Evolutionary conservation across 1,140 invertebrate genomes (phyloP), one percentile per base, ranked within the genome.

Genomic region (silkworm (Bombyx mori)): DNA sequence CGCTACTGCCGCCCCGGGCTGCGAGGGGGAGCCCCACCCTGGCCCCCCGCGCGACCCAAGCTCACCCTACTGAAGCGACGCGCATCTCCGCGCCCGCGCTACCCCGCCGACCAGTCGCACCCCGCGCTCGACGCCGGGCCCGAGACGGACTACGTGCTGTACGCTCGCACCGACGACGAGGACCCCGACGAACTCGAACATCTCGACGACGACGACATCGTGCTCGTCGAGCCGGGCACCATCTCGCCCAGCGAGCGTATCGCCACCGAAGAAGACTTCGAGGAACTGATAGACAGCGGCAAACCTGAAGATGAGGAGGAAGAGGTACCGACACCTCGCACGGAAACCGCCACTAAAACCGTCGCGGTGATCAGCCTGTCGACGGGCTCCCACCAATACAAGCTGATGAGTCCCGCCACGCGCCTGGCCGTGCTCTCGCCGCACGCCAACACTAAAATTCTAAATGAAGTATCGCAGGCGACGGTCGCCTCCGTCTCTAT

Each of bases 191-290:
- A 88, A 49, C 73, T 82, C 35, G 83, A 88, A 47, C 88, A 89
- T 10, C 77, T 90, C 12, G 90, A 89, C 47, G 90, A 91, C 55
- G 90, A 91, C 8, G 90, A 91, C 58, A 89, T 92, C 7, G 90
- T 92, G 1, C 89, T 92, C 3, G 90, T 92, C 0, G 91, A 92
- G 63, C 88, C 90, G 0, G 84, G 80, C 6, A 84, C 87, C 0
- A 90, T 91, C 61, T 91, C 90, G 0, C 90, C 91, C 0, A 90
- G 92, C 57, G 90, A 91, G 52, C 88, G 89, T 26, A 89, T 91
- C 47, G 88, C 90, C 0, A 92, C 91, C 6, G 90, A 91, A 64
- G 90, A 91, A 68, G 90, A 91, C 69, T 91, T 91, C 52, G 87
- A 91, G 51, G 90, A 92, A 62, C 67, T 91, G 2, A 91, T 91